Conservation (phyloP, 2,113 vertebrate genomes). For the Apus apus region DNA sequence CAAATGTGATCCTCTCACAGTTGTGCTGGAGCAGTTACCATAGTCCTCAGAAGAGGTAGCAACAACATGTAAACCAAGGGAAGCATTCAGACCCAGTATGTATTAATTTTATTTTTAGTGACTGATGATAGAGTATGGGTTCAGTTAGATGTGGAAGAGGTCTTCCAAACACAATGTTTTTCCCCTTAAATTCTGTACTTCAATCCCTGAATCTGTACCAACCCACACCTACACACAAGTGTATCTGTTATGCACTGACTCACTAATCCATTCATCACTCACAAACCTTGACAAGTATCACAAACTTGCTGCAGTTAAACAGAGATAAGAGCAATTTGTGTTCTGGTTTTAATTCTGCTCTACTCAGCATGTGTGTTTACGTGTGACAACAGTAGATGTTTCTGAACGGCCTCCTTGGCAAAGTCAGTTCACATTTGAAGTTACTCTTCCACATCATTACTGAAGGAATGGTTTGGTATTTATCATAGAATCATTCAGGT, state of each 20-base stretch:
- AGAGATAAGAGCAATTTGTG: not conserved
- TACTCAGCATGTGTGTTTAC: not conserved
- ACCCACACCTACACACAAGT: not conserved
- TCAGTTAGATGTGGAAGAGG: not conserved
- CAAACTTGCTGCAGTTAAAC: not conserved
- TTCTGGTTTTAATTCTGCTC: constrained; percentile 1
- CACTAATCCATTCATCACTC: not conserved
- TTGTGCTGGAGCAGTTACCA: not conserved
- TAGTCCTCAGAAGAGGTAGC: not conserved
- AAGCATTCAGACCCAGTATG: not conserved
- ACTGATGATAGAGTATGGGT: not conserved
- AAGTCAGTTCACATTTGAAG: not conserved
- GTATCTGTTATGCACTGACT: not conserved
- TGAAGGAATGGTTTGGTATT: not conserved
- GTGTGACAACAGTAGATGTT: not conserved
- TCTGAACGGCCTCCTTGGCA: not conserved
- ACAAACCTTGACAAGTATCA: not conserved
- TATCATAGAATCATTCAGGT: too few relatives aligned
- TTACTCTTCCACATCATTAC: not conserved
- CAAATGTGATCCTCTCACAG: not conserved
- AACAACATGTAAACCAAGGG: not conserved
- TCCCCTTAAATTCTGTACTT: not conserved
- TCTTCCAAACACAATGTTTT: not conserved
- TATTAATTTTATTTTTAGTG: constrained; percentile 3
- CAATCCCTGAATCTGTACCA: not conserved